Conservation (phyloP, 1,140 invertebrate genomes). For the Sinonovacula constricta region DNA sequence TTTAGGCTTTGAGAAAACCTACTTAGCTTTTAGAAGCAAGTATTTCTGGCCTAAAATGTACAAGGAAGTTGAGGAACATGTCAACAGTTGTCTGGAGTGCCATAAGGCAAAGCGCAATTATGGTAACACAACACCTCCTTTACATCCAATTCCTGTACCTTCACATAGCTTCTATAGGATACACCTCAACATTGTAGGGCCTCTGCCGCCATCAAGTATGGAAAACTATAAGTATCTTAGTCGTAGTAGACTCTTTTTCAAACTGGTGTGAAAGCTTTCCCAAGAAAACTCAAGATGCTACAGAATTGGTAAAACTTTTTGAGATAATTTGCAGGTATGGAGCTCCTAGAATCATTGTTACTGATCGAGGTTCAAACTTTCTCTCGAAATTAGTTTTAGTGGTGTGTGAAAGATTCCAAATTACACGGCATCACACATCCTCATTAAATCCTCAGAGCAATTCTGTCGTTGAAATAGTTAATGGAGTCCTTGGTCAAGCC, state of each 20-base stretch:
- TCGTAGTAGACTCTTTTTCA: slow-evolving; percentile 55
- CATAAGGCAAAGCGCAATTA: slow-evolving; percentile 35
- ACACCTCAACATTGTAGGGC: slow-evolving; percentile 60
- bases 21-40: slow-evolving; percentile 23
- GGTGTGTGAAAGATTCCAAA: slow-evolving; percentile 40
- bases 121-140: slow-evolving; percentile 16
- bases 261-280: slow-evolving; percentile 56
- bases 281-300: slow-evolving; percentile 40
- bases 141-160: slow-evolving; percentile 39
- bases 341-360: slow-evolving; percentile 43
- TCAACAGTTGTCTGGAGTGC: slow-evolving; percentile 40
- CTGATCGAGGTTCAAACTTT: slow-evolving; percentile 58
- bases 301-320: slow-evolving; percentile 51
- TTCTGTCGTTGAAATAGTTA: neutral
- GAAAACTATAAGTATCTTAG: slow-evolving; percentile 57
- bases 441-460: slow-evolving; percentile 16
- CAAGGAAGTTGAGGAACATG: slow-evolving; percentile 44
- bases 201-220: slow-evolving; percentile 38
- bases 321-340: slow-evolving; percentile 56
- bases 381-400: slow-evolving; percentile 51
- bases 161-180: slow-evolving; percentile 50
- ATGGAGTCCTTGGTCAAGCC: neutral
- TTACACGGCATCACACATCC: neutral
- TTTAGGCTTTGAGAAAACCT: slow-evolving; percentile 46
- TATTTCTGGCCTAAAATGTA: slow-evolving; percentile 56